Evolutionary conservation across 2,113 vertebrate genomes (phyloP).

Genomic region (Nymphicus hollandicus): DNA sequence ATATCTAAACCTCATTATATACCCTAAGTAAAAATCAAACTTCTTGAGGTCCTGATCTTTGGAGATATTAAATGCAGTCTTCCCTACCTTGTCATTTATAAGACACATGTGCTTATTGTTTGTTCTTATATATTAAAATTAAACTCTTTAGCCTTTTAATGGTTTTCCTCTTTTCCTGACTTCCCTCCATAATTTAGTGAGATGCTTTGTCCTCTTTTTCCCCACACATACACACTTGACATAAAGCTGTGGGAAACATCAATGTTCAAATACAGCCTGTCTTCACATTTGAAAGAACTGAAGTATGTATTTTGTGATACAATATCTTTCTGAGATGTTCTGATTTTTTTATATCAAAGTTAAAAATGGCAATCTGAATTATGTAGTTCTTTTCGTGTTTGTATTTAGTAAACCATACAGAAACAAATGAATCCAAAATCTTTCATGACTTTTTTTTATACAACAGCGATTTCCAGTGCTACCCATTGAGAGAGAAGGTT

Average conservation of each 20-base stretch:
- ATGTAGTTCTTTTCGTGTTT: not conserved
- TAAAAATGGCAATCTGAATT: not conserved
- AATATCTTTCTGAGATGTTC: not conserved
- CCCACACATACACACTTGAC: accelerated
- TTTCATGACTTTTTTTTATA: not conserved
- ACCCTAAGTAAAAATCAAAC: not conserved
- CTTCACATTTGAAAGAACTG: not conserved
- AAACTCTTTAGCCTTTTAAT: not conserved
- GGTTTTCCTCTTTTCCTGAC: not conserved
- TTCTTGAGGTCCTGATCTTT: not conserved
- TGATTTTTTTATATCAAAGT: not conserved
- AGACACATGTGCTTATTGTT: not conserved
- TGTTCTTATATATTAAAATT: not conserved
- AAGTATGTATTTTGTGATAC: not conserved
- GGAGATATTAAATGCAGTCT: not conserved
- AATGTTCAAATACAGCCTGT: not conserved
- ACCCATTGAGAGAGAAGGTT: not conserved
- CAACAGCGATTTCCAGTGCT: not conserved
- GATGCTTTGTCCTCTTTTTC: not conserved
- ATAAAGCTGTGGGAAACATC: not conserved
- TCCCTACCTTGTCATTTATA: not conserved
- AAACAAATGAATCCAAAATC: not conserved
- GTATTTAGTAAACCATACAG: not conserved
- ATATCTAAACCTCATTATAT: not conserved
- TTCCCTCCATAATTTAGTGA: not conserved